These are phyloP conservation scores for Aleiodes leptofemur DNA, from an alignment of 2,888 invertebrate genomes.

Conservation along the genomic window DNA sequence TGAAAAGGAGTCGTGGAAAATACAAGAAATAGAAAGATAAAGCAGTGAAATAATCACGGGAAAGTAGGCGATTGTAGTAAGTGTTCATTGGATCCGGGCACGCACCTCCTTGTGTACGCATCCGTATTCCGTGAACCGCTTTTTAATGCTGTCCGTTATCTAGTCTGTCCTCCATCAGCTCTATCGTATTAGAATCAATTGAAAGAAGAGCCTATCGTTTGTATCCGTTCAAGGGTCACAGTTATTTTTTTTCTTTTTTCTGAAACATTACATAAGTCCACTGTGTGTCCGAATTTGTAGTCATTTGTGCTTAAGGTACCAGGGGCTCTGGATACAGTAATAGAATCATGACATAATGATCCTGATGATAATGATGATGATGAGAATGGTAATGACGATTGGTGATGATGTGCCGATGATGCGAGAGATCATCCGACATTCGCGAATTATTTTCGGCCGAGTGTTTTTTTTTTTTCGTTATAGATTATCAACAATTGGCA, in stretches of 20 bases:
- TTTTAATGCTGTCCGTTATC: constrained; percentile 46
- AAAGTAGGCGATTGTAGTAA: constrained; percentile 53
- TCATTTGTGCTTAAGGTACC: constrained; percentile 32
- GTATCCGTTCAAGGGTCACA: neutral
- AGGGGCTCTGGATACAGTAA: constrained; percentile 23
- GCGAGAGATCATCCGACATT: constrained; percentile 16
- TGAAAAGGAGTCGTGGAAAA: neutral
- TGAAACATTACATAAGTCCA: too few species aligned
- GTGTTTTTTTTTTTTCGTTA: neutral
- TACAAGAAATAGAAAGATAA: neutral
- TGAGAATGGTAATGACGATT: constrained; percentile 13
- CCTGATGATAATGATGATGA: neutral
- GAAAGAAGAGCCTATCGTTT: constrained; percentile 1
- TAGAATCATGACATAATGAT: too few species aligned
- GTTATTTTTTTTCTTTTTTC: neutral
- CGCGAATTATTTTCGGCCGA: neutral
- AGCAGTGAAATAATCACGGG: constrained; percentile 30
- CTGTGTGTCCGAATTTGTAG: neutral
- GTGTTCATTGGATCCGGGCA: constrained; percentile 44
- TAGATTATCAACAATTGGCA: neutral
- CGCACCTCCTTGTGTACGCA: constrained; percentile 50
- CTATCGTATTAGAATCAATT: constrained; percentile 8
- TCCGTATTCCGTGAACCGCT: constrained; percentile 54
- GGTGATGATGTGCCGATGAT: constrained; percentile 11
- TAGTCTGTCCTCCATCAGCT: constrained; percentile 33